Conservation (phyloP, 2,797 vertebrate species). For the Liasis olivaceus region DNA sequence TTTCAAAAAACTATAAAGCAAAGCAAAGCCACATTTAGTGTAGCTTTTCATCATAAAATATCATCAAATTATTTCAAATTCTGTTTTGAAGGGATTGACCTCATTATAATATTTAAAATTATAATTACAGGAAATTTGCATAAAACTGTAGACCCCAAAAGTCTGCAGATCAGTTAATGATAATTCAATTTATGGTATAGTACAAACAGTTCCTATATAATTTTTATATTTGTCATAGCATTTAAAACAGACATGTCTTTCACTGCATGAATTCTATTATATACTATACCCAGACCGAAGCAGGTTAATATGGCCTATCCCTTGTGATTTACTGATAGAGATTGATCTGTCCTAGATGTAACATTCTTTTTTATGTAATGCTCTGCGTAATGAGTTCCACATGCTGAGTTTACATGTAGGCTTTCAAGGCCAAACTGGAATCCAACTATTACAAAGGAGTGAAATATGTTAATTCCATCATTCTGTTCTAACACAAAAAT, state of each 20-base stretch:
- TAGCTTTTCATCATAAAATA: background rate
- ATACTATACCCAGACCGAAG: background rate
- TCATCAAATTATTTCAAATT: background rate
- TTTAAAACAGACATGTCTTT: background rate
- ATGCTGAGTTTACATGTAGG: background rate
- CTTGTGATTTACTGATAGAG: background rate
- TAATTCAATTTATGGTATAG: background rate
- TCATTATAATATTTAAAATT: background rate
- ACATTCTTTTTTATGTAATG: background rate
- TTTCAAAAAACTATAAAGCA: background rate
- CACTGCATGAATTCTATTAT: background rate
- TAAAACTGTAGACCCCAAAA: background rate
- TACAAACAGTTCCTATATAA: background rate
- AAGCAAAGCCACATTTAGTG: background rate
- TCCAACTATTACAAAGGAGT: background rate
- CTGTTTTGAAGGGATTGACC: background rate
- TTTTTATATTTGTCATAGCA: background rate
- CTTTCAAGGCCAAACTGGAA: background rate
- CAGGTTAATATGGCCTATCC: background rate
- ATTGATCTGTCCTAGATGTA: background rate
- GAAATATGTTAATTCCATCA: background rate
- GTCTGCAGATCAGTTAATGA: background rate
- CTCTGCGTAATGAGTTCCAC: background rate
- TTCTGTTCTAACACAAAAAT: background rate
- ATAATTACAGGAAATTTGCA: background rate